Evolutionary conservation across 2,113 vertebrate genomes (phyloP).

Genomic region (Gnathonemus echidnorhynchus): DNA sequence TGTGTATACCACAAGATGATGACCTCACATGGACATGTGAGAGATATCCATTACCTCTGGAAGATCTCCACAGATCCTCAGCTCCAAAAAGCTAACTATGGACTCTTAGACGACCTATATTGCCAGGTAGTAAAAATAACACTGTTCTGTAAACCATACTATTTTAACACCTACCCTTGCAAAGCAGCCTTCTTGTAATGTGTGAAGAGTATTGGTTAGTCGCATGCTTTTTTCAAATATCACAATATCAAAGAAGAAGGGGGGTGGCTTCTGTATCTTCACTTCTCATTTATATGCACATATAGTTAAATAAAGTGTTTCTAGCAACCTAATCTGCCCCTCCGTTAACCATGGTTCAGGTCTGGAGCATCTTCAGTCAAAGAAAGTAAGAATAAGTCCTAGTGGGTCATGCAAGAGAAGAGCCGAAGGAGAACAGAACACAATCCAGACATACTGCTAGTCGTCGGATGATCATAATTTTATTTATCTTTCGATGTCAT

Average conservation of each 20-base stretch:
- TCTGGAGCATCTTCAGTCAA: neutral
- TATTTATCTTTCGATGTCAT: neutral
- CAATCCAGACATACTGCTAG: neutral
- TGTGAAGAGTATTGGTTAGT: neutral
- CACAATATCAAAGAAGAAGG: neutral
- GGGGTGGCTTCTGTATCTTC: neutral
- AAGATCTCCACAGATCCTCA: conserved; percentile 68
- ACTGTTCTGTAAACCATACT: conserved; percentile 72
- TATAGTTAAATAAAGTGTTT: neutral
- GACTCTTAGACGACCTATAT: conserved; percentile 70
- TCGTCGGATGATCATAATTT: neutral
- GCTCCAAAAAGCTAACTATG: conserved; percentile 62
- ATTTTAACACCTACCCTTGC: conserved; percentile 74
- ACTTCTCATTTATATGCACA: neutral
- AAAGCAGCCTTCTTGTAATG: conserved; percentile 77
- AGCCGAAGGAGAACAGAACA: neutral
- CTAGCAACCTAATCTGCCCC: neutral
- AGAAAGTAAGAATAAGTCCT: neutral
- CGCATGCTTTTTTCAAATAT: neutral
- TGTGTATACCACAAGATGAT: conserved; percentile 94
- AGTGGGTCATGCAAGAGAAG: neutral
- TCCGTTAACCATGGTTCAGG: neutral
- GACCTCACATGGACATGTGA: conserved; percentile 84
- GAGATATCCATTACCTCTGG: conserved; percentile 81
- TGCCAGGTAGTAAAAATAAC: conserved; percentile 71